Percentiles rank a stretch among this genome's conserved stretches.
Conservation (phyloP, 37 sponge, comb jelly and placozoan species). For the Theonella swinhoei region DNA sequence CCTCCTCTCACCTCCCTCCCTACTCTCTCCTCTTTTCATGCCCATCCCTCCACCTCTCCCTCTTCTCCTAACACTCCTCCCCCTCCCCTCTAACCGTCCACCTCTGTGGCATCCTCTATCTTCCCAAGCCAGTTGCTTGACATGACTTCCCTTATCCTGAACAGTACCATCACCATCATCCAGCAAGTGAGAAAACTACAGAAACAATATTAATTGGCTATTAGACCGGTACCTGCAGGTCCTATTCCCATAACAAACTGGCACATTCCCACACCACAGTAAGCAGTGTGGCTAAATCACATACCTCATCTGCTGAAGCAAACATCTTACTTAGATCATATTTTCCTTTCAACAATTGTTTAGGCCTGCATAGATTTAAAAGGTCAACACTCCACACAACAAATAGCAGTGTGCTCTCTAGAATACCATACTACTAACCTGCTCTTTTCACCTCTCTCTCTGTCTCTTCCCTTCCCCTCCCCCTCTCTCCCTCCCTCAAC, state of each 20-base stretch:
- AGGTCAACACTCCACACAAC: neutral
- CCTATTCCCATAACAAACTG: too few relatives aligned
- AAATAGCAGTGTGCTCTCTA: neutral
- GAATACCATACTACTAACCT: neutral
- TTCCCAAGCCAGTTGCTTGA: constrained; percentile 12
- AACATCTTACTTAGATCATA: constrained; percentile 62
- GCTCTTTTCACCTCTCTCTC: constrained; percentile 25
- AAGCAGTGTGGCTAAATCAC: neutral
- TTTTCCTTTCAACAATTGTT: neutral
- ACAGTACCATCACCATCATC: constrained; percentile 12
- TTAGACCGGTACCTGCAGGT: neutral
- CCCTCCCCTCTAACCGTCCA: too few relatives aligned
- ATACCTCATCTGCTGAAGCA: constrained; percentile 82
- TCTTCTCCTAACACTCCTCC: too few relatives aligned
- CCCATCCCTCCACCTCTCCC: neutral
- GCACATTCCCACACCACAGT: too few relatives aligned
- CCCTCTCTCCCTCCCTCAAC: constrained; percentile 32
- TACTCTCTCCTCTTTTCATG: neutral
- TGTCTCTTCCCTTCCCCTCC: constrained; percentile 4
- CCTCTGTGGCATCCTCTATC: neutral
- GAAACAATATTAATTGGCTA: neutral
- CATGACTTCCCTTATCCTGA: neutral
- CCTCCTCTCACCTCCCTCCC: neutral
- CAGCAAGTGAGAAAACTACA: constrained; percentile 58
- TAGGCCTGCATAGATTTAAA: neutral